Percentiles rank a stretch among this genome's conserved stretches.
These are phyloP conservation scores for Gavialis gangeticus DNA, from an alignment of 2,113 vertebrate species.

Conservation along the genomic window DNA sequence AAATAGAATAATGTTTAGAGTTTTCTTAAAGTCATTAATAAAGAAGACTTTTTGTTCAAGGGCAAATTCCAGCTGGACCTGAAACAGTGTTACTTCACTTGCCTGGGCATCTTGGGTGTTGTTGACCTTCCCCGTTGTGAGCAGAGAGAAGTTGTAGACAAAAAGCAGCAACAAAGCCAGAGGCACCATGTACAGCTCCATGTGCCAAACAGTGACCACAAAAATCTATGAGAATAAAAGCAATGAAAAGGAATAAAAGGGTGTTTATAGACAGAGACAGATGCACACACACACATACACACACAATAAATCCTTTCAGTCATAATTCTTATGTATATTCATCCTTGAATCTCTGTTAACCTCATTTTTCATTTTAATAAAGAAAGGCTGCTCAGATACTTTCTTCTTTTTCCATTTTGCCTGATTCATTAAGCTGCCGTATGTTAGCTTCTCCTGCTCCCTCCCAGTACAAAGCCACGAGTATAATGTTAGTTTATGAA, in stretches of 20 bases:
- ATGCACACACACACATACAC: too few species aligned
- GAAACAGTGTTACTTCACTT: slow-evolving; percentile 66
- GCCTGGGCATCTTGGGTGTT: slow-evolving; percentile 89
- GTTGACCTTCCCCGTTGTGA: slow-evolving; percentile 80
- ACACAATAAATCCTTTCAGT: not conserved
- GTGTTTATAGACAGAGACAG: not conserved
- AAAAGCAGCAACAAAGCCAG: slow-evolving; percentile 91
- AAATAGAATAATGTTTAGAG: not conserved
- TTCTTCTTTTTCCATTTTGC: not conserved
- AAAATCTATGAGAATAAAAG: slow-evolving; percentile 86
- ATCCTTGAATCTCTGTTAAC: slow-evolving; percentile 14
- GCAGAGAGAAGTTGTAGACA: slow-evolving; percentile 89
- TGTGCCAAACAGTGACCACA: slow-evolving; percentile 90
- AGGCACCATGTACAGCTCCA: slow-evolving; percentile 96
- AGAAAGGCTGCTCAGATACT: not conserved
- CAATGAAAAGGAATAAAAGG: not conserved
- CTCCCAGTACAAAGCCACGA: not conserved
- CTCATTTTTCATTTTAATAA: not conserved
- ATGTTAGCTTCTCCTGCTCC: not conserved
- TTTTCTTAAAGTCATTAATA: not conserved
- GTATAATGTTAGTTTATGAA: not conserved
- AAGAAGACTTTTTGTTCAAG: not conserved
- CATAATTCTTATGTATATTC: not conserved
- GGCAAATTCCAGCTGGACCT: not conserved
- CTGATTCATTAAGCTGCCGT: not conserved